Base-by-base conservation (phyloP, 2,888 invertebrate genomes). In the Parnassius apollo region DNA sequence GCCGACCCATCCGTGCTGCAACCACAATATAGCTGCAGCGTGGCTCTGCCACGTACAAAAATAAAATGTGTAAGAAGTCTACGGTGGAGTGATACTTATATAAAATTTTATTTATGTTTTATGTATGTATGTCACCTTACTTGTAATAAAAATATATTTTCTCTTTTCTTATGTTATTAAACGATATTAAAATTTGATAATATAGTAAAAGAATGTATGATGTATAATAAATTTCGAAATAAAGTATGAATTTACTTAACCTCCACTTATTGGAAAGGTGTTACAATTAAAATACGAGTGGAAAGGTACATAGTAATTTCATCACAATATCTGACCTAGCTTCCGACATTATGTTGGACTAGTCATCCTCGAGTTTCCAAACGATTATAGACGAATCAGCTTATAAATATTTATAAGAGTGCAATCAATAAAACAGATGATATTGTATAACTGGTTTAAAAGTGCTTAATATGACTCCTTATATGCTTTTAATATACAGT, bases 301-400 rank as follows among this genome's bases (percentile, higher is more conserved):
- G 44, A 55, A 48, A 52, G 48, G 56, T 46, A 57, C 48, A 51
- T 52, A 42, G 9, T 13, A 10, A 68, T 62, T 61, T 62, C 57
- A 57, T 35, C 61, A 59, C n/a, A 61, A 49, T 50, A 52, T 59
- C 46, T 65, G 69, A 68, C 70, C 71, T 67, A 58, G 68, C 68
- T 72, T 72, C 72, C 71, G 72, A 65, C 61, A 64, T 42, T 10
- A 13, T 22, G 62, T 66, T 66, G 61, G 65, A 69, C 65, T 58
- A 59, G 62, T 65, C 64, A 62, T 62, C 68, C 57, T 65, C 67
- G 48, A 53, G 65, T 69, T 69, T 66, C 61, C 66, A 67, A 65
- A 67, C 64, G 46, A 55, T 46, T 25, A 62, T n/a, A 59, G 18
- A 18, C 22, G 54, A 44, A 65, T 66, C 60, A 64, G 25, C 61